These are phyloP conservation scores for Sebastes schlegelii DNA, from an alignment of 2,113 vertebrate genomes.

Conservation along the genomic window DNA sequence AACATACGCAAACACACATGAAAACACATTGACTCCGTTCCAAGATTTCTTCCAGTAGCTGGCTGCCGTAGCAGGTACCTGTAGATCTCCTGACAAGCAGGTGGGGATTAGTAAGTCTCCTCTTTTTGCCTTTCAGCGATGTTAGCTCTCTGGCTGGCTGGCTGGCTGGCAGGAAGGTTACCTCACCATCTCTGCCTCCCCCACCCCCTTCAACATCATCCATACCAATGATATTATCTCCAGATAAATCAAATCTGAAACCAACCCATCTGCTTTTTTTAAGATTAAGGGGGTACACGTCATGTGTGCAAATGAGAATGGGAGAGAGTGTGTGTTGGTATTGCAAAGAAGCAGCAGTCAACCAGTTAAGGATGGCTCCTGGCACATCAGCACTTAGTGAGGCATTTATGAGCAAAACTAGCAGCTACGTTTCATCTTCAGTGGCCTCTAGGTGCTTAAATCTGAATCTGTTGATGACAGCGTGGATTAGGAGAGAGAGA, in stretches of 20 bases:
- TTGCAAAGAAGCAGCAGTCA: constrained; percentile 30
- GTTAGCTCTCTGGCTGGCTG: constrained; percentile 43
- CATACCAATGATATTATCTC: constrained; percentile 57
- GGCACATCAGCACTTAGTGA: constrained; percentile 43
- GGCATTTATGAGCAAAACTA: constrained; percentile 55
- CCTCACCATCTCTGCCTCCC: constrained; percentile 34
- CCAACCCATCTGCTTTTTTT: constrained; percentile 33
- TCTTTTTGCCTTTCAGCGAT: constrained; percentile 64
- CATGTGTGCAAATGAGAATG: constrained; percentile 23
- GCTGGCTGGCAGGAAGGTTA: constrained; percentile 55
- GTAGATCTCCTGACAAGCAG: constrained; percentile 68
- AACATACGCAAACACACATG: neutral
- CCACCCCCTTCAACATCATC: constrained; percentile 25
- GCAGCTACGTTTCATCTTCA: constrained; percentile 47
- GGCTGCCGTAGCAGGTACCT: constrained; percentile 45
- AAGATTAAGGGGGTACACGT: constrained; percentile 2
- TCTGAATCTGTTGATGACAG: constrained; percentile 56
- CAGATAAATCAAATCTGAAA: constrained; percentile 53
- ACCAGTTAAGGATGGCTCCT: constrained; percentile 42
- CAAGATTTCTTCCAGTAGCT: constrained; percentile 31
- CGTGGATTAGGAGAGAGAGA: constrained; percentile 43
- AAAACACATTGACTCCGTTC: constrained; percentile 43
- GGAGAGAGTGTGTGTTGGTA: neutral
- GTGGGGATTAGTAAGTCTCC: constrained; percentile 54
- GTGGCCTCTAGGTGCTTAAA: constrained; percentile 50